These are phyloP conservation scores for Epistrophella euchroma DNA, from an alignment of 2,888 invertebrate species.

Conservation along the genomic window DNA sequence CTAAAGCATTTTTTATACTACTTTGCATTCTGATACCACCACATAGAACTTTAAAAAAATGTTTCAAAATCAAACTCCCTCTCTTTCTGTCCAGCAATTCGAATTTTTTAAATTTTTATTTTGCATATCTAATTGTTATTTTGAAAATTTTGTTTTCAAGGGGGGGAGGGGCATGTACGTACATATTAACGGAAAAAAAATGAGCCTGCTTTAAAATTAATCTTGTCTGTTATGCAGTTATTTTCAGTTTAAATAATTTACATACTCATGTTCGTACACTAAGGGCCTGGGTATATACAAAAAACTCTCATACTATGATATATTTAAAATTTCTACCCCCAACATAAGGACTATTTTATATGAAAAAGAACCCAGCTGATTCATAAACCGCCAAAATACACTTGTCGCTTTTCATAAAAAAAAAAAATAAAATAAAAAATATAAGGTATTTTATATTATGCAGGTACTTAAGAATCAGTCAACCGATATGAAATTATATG, in stretches of 20 bases:
- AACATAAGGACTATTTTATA: neutral
- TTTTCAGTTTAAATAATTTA: neutral
- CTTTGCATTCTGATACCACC: no score
- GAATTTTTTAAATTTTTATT: no score
- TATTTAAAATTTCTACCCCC: neutral
- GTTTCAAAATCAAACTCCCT: no score
- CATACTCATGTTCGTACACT: neutral
- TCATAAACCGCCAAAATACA: conserved; percentile 65
- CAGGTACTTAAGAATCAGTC: conserved; percentile 49
- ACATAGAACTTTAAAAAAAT: no score
- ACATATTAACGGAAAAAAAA: neutral
- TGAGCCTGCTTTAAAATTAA: neutral
- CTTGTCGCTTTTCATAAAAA: conserved; percentile 45
- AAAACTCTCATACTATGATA: neutral
- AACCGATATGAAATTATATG: conserved; percentile 63
- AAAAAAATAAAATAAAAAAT: neutral
- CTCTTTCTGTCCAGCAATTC: no score
- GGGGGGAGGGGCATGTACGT: neutral
- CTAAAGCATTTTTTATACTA: no score
- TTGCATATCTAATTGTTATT: no score
- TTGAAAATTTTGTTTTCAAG: neutral
- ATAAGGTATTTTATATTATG: neutral
- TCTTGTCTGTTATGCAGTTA: neutral
- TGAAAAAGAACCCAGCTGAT: conserved; percentile 55
- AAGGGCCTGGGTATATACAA: neutral